Percentiles rank a stretch among this genome's conserved stretches.
Evolutionary conservation across 2,888 invertebrate genomes (phyloP).

Genomic region (Tachina lurida): DNA sequence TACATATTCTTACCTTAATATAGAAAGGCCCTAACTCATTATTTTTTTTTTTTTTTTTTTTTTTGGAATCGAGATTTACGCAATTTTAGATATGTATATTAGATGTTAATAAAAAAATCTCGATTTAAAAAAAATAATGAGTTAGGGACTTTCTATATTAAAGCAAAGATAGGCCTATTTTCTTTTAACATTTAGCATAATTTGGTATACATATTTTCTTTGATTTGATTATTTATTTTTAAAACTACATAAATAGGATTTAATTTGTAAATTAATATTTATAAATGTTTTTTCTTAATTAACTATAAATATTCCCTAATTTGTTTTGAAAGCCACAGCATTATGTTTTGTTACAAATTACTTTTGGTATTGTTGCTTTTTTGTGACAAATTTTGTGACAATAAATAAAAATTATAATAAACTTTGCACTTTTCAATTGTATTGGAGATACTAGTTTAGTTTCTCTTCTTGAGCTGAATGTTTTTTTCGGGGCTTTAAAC

Average conservation of each 20-base stretch:
- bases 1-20: too few relatives aligned
- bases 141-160: too few relatives aligned
- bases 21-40: too few relatives aligned
- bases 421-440: slow-evolving; percentile 55
- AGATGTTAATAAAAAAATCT: too few relatives aligned
- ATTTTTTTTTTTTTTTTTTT: too few relatives aligned
- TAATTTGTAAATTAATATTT: slow-evolving; percentile 21
- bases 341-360: slow-evolving; percentile 44
- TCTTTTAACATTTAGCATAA: slow-evolving; percentile 50
- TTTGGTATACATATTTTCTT: slow-evolving; percentile 53
- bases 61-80: too few relatives aligned
- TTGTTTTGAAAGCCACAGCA: slow-evolving; percentile 69
- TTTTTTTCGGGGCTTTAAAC: neutral
- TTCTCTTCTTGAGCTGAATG: slow-evolving; percentile 53
- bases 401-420: slow-evolving; percentile 1
- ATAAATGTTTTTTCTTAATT: slow-evolving; percentile 36
- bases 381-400: slow-evolving; percentile 57
- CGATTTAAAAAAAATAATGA: too few relatives aligned
- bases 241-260: slow-evolving; percentile 59
- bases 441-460: slow-evolving; percentile 41
- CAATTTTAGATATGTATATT: too few relatives aligned
- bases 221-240: slow-evolving; percentile 29
- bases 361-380: slow-evolving; percentile 56
- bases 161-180: neutral
- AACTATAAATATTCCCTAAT: slow-evolving; percentile 71